phyloP scores from a whole-genome alignment of 2,888 invertebrate genomes.

The Sphaerophoria taeniata region DNA sequence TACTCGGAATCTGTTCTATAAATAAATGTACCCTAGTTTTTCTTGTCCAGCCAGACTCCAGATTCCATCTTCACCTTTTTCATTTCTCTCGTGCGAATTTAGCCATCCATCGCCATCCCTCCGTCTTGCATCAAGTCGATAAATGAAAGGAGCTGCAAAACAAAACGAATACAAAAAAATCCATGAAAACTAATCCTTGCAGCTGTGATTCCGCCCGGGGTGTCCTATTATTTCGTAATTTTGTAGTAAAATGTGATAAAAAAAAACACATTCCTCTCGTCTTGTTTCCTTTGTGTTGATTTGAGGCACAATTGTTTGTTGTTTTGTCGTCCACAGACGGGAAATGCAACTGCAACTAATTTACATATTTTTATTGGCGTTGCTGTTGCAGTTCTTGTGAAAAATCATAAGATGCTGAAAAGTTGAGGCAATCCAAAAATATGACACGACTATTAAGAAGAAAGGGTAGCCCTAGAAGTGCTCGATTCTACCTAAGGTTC shows the following conservation, averaged over 20 bases:
- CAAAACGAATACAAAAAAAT: neutral
- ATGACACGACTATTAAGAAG: too few species aligned
- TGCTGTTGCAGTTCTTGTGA: slow-evolving; percentile 19
- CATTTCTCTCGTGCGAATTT: too few species aligned
- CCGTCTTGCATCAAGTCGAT: neutral
- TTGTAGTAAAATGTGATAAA: slow-evolving; percentile 8
- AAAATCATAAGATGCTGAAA: neutral
- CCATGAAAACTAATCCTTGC: slow-evolving; percentile 56
- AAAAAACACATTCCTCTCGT: slow-evolving; percentile 5
- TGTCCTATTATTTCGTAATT: slow-evolving; percentile 63
- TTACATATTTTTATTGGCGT: slow-evolving; percentile 23
- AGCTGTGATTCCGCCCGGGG: slow-evolving; percentile 61
- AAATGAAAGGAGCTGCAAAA: neutral
- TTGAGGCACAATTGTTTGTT: slow-evolving; percentile 5
- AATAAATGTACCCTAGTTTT: neutral
- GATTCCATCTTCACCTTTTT: too few species aligned
- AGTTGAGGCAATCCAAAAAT: neutral
- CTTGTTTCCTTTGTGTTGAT: slow-evolving; percentile 42
- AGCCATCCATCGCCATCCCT: slow-evolving; percentile 23
- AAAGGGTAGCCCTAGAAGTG: too few species aligned
- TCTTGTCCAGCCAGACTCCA: too few species aligned
- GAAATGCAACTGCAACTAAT: slow-evolving; percentile 59
- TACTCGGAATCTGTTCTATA: neutral
- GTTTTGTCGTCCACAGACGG: slow-evolving; percentile 40
- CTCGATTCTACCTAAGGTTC: too few species aligned